Conservation (phyloP, 2,113 vertebrate genomes). For the Andinoacara biseriatus region DNA sequence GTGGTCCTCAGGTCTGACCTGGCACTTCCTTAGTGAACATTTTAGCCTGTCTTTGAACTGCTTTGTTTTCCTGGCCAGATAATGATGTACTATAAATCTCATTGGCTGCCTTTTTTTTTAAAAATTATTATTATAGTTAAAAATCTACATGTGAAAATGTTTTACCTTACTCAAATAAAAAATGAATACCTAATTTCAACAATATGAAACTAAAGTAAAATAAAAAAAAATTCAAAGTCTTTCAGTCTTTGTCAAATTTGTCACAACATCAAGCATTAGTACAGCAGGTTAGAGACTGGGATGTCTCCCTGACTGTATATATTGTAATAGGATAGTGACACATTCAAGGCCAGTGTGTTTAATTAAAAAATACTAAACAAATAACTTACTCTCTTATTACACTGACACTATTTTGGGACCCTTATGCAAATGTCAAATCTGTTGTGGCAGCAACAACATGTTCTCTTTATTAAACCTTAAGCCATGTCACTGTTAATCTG, state of each 20-base stretch:
- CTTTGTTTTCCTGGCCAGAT: background rate
- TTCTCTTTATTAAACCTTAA: background rate
- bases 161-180: background rate
- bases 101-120: background rate
- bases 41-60: background rate
- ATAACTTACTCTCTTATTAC: background rate
- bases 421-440: background rate
- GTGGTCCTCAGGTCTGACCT: conserved; percentile 21
- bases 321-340: background rate
- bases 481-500: background rate
- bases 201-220: no score
- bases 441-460: background rate
- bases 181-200: background rate
- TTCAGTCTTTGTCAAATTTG: no score
- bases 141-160: background rate
- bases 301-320: no score
- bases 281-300: no score
- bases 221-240: background rate
- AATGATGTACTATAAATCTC: background rate
- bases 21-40: conserved; percentile 9
- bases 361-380: background rate
- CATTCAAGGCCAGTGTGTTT: background rate
- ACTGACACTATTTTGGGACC: background rate
- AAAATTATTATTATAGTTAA: background rate
- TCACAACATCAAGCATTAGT: no score